Evolutionary conservation across 2,888 invertebrate species (phyloP), one percentile per base, ranked within the genome.

Genomic region (Hydriomena furcata): DNA sequence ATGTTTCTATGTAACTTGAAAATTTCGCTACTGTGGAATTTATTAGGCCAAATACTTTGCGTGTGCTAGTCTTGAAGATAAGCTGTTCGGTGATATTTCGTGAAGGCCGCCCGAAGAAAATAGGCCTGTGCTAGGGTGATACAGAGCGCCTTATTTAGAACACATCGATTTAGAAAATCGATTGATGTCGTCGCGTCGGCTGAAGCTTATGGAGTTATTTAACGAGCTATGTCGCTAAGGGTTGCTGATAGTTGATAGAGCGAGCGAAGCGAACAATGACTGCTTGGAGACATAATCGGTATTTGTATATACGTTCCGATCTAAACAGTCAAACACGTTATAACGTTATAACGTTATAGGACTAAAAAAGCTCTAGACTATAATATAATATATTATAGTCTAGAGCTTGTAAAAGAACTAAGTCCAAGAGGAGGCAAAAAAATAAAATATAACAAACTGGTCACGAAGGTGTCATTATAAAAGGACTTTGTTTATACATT

Each of bases 31-130:
- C 63, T 61, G 60, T 64, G 58, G 66, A 66, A 61, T 66, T 65
- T 65, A 59, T 65, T 43, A 49, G 65, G 63, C 71, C 23, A 45
- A 77, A 78, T 68, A 72, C 65, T 60, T 79, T 80, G 83, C 81
- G 82, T 83, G 79, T 68, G 65, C 61, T 68, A 69, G 66, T 57
- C 60, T 66, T 58, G 58, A 60, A 74, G 76, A 78, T 78, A 80
- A 79, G 75, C 74, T 75, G 61, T 58, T 71, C 69, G 65, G 66
- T 74, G 66, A 76, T 75, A 73, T 75, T 76, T 76, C 60, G 67
- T 73, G 68, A 69, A 77, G 70, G 70, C 60, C 63, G 54, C 49
- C 41, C 61, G 58, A 63, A 66, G 67, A 63, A 75, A 74, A 70
- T 71, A 54, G 60, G 63, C 47, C 58, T 51, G 38, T 62, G 61